phyloP scores from a whole-genome alignment of 2,113 vertebrate species.

The Halichoeres trimaculatus region DNA sequence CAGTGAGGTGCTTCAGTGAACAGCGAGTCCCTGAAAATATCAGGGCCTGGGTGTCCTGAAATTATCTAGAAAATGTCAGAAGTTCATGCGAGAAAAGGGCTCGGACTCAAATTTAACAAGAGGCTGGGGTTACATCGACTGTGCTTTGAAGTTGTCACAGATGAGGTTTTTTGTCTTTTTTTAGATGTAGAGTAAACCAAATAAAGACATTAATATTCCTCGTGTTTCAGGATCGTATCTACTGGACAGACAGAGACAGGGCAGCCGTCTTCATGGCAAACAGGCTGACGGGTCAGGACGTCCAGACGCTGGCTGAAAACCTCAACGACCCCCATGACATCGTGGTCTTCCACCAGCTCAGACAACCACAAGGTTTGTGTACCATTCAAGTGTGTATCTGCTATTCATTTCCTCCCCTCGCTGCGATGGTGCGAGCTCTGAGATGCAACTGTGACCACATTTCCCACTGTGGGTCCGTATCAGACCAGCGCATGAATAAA shows the following conservation, averaged over 20 bases:
- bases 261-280: constrained; percentile 96
- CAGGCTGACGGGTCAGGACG: constrained; percentile 90
- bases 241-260: constrained; percentile 97
- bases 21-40: too few relatives aligned
- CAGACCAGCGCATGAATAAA: constrained; percentile 51
- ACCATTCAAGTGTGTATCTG: not conserved
- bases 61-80: too few relatives aligned
- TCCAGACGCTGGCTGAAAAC: constrained; percentile 92
- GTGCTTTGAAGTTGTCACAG: too few relatives aligned
- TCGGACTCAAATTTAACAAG: too few relatives aligned
- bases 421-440: constrained; percentile 11
- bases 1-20: too few relatives aligned
- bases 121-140: too few relatives aligned
- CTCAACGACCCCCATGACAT: constrained; percentile 98
- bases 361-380: constrained; percentile 91
- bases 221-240: constrained; percentile 91
- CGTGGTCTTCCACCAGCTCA: constrained; percentile 94
- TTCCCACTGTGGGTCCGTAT: constrained; percentile 18
- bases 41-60: too few relatives aligned
- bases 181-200: not conserved
- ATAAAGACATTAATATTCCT: not conserved
- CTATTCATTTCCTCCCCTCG: not conserved
- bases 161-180: not conserved
- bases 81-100: too few relatives aligned
- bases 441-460: constrained; percentile 17